Evolutionary conservation across 2,888 invertebrate species (phyloP).

Genomic region (Nemoura dubitans): DNA sequence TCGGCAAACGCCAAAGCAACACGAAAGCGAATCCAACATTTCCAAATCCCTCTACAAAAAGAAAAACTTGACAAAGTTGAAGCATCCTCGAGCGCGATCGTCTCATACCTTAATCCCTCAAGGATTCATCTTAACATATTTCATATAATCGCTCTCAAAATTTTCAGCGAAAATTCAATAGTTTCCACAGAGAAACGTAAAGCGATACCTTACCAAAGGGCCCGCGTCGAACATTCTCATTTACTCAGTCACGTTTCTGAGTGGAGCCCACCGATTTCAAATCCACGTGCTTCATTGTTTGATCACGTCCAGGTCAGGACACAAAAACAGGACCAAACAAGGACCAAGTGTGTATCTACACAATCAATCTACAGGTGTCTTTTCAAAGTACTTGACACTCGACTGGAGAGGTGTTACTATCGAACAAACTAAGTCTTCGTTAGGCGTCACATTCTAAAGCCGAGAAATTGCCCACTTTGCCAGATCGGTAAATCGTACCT

Average conservation of each 20-base stretch:
- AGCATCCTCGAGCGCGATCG: neutral
- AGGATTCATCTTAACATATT: constrained; percentile 15
- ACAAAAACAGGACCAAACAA: no score
- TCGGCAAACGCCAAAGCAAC: constrained; percentile 34
- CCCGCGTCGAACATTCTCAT: neutral
- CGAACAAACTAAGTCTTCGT: no score
- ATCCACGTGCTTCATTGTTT: neutral
- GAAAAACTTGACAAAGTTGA: constrained; percentile 56
- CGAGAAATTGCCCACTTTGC: no score
- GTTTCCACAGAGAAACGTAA: neutral
- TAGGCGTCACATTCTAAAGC: no score
- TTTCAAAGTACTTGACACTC: neutral
- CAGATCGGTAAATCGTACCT: no score
- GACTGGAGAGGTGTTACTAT: neutral
- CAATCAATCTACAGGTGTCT: constrained; percentile 28
- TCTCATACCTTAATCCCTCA: constrained; percentile 21
- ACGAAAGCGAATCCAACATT: constrained; percentile 51
- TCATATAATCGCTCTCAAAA: neutral
- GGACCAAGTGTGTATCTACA: neutral
- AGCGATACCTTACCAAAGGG: neutral
- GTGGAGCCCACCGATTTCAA: neutral
- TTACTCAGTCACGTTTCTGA: neutral
- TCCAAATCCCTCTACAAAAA: constrained; percentile 56
- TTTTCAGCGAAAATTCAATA: neutral
- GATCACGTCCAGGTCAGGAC: neutral